Percentiles rank a stretch among this genome's conserved stretches.
Conservation (phyloP, 1,140 invertebrate genomes). For the Drosophila tropicalis region DNA sequence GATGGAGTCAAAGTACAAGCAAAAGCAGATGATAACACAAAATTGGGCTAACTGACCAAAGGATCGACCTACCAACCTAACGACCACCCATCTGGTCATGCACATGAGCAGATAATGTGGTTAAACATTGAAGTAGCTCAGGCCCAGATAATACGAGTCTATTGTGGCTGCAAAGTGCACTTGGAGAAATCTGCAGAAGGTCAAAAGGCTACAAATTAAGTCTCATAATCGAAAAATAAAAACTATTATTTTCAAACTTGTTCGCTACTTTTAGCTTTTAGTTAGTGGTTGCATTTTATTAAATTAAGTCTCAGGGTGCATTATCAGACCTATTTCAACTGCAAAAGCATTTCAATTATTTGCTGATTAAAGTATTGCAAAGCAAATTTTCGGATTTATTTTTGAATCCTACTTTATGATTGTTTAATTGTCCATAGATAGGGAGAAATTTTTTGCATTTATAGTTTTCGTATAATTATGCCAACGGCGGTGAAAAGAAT, state of each 20-base stretch:
- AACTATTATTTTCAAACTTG: too few relatives aligned
- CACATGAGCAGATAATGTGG: conserved; percentile 10
- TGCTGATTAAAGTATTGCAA: background rate
- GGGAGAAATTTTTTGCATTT: background rate
- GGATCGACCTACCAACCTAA: background rate
- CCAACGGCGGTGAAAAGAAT: conserved; percentile 22
- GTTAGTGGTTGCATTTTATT: too few relatives aligned
- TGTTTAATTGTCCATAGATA: background rate
- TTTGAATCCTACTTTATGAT: background rate
- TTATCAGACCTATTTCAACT: too few relatives aligned
- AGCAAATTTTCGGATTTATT: background rate
- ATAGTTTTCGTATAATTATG: conserved; percentile 16
- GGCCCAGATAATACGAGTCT: conserved; percentile 1
- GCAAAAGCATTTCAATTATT: background rate
- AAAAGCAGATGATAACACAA: background rate
- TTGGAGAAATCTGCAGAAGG: background rate
- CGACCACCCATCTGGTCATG: background rate
- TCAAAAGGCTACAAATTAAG: too few relatives aligned
- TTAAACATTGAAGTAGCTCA: conserved; percentile 6
- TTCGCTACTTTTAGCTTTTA: too few relatives aligned
- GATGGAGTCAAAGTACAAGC: background rate
- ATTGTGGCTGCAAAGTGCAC: conserved; percentile 5
- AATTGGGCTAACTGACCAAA: background rate
- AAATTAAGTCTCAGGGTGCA: too few relatives aligned
- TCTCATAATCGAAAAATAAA: too few relatives aligned